These are phyloP conservation scores for Pseudotriccus pelzelni DNA, from an alignment of 2,797 vertebrate species.

Conservation along the genomic window DNA sequence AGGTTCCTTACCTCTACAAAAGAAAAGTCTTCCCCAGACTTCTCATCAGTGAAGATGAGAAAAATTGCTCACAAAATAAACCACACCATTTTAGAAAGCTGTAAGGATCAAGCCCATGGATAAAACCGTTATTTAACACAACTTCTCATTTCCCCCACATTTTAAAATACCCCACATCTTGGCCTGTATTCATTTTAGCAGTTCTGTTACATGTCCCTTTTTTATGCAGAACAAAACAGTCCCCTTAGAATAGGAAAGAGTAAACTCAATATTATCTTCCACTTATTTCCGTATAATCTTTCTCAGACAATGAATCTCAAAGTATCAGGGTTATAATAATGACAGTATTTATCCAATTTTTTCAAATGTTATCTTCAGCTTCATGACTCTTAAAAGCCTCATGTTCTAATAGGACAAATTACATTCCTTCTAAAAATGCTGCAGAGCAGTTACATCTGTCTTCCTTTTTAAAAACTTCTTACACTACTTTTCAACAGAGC, in stretches of 20 bases:
- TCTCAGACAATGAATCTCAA: not conserved
- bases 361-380: not conserved
- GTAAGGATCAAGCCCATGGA: not conserved
- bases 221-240: not conserved
- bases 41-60: not conserved
- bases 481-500: not conserved
- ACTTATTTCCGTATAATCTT: not conserved
- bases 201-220: not conserved
- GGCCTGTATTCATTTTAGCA: not conserved
- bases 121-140: not conserved
- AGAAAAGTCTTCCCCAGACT: not conserved
- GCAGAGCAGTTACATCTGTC: not conserved
- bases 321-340: not conserved
- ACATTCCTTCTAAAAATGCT: not conserved
- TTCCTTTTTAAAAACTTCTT: not conserved
- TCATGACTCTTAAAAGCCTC: not conserved
- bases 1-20: not conserved
- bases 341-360: slow-evolving; percentile 7
- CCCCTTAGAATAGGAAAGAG: not conserved
- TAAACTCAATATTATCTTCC: not conserved
- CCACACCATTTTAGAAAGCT: not conserved
- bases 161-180: not conserved
- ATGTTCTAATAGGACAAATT: not conserved
- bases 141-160: not conserved
- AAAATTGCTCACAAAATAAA: not conserved